Evolutionary conservation across 2,888 invertebrate species (phyloP), one percentile per base, ranked within the genome.

Genomic region (Leptopilina syphax): DNA sequence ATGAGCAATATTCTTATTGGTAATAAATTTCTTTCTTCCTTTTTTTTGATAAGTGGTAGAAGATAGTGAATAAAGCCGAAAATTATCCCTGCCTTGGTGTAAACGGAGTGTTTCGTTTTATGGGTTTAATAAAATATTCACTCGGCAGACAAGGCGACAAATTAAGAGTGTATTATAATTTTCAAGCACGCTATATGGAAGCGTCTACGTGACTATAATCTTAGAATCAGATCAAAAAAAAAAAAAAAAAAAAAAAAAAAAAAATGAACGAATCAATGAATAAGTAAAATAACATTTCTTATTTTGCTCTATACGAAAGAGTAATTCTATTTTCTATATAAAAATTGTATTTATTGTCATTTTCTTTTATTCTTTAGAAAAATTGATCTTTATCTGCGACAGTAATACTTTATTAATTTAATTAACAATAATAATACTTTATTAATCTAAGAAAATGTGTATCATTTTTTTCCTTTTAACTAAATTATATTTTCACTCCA

Each of bases 81-180:
- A 73, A 57, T 57, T 34, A 4, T n/a, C 34, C 12, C 34, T 4
- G n/a, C n/a, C 34, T 57, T 34, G 34, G 34, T 12, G 63, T 57
- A 73, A 77, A 76, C 24, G 77, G 57, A 82, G 65, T 54, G 76
- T 34, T 76, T 10, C 81, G 83, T 84, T 87, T 85, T 85, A 85
- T 82, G 84, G 82, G 81, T 87, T 88, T 87, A 87, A 90, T 90
- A 86, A 90, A 90, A 89, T 88, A 90, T 90, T 89, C 87, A 89
- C 86, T 85, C 86, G 85, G 77, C 84, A 83, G 86, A 85, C 86
- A 85, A 44, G 84, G 85, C 84, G 84, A 84, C 79, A 85, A 86
- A 88, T 86, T 88, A 89, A 89, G 89, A 8, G 87, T 85, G 84
- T 87, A 86, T 87, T 87, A 90, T 89, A 87, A 90, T 90, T 88